Evolutionary conservation across 1,140 invertebrate genomes (phyloP).

Genomic region (Amphibalanus amphitrite): DNA sequence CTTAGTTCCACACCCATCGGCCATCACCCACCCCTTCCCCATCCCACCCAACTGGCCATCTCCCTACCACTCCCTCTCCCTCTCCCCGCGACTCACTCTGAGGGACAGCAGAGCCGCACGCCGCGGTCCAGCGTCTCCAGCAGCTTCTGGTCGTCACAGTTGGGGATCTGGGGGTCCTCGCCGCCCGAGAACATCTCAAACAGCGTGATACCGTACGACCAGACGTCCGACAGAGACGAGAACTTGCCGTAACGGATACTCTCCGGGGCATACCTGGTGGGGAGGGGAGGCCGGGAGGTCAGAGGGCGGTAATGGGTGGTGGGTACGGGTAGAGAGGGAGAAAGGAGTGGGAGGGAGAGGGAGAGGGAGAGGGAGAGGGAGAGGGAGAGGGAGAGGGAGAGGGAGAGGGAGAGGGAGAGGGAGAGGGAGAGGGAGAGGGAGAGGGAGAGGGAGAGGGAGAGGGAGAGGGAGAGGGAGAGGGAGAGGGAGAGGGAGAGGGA

Average conservation of each 20-base stretch:
- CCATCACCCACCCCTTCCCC: not conserved
- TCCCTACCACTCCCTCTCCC: not conserved
- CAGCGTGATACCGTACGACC: not conserved
- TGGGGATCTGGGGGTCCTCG: not conserved
- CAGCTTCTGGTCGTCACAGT: not conserved
- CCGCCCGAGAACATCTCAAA: not conserved
- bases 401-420: too few relatives aligned
- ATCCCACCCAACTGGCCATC: not conserved
- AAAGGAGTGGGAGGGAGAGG: too few relatives aligned
- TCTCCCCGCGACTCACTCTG: not conserved
- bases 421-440: too few relatives aligned
- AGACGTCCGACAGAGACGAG: not conserved
- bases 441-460: too few relatives aligned
- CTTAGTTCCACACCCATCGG: not conserved
- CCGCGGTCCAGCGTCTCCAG: not conserved
- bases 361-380: too few relatives aligned
- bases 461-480: too few relatives aligned
- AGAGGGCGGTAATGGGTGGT: too few relatives aligned
- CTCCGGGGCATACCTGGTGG: not conserved
- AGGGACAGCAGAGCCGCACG: not conserved
- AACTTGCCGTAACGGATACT: slow-evolving; percentile 1
- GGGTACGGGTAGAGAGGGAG: too few relatives aligned
- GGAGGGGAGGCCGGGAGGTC: too few relatives aligned
- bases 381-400: too few relatives aligned
- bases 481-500: too few relatives aligned